These are phyloP conservation scores for Hoplostethus atlanticus DNA, from an alignment of 2,797 vertebrate genomes.

Conservation along the genomic window DNA sequence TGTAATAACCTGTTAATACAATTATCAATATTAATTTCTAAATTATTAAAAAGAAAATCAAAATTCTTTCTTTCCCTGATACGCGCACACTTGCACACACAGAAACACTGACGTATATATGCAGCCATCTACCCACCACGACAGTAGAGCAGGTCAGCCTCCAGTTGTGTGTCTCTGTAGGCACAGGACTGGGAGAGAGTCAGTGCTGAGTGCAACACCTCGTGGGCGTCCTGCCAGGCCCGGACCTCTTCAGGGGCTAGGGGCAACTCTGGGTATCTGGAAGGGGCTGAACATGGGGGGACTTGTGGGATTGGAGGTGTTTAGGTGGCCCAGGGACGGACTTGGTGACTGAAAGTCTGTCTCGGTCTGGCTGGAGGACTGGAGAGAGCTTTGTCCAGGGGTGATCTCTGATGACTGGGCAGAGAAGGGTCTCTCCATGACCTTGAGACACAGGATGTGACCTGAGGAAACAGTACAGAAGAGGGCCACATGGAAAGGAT, in stretches of 20 bases:
- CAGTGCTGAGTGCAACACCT: conserved; percentile 78
- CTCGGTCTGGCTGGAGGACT: background rate
- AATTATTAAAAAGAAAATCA: too few species aligned
- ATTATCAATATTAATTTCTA: too few species aligned
- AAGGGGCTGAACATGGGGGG: background rate
- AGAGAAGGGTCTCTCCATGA: conserved; percentile 38
- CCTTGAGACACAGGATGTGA: conserved; percentile 70
- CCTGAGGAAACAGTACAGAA: conserved; percentile 69
- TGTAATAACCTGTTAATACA: too few species aligned
- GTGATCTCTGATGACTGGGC: conserved; percentile 12
- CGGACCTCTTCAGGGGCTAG: background rate
- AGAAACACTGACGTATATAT: background rate
- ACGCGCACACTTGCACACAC: background rate
- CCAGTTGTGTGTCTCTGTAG: conserved; percentile 76
- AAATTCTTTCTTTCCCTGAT: too few species aligned
- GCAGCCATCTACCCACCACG: conserved; percentile 77
- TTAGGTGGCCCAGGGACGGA: background rate
- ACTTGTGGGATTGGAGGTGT: background rate
- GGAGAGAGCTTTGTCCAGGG: background rate
- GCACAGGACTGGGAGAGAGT: conserved; percentile 76
- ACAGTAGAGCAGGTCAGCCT: conserved; percentile 87
- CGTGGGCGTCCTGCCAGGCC: conserved; percentile 55
- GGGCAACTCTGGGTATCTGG: background rate
- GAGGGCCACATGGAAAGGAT: background rate
- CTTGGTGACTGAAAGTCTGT: background rate